Percentiles rank a stretch among this genome's conserved stretches.
These are phyloP conservation scores for Branchipolynoe longqiensis DNA, from an alignment of 2,888 invertebrate genomes.

Conservation along the genomic window DNA sequence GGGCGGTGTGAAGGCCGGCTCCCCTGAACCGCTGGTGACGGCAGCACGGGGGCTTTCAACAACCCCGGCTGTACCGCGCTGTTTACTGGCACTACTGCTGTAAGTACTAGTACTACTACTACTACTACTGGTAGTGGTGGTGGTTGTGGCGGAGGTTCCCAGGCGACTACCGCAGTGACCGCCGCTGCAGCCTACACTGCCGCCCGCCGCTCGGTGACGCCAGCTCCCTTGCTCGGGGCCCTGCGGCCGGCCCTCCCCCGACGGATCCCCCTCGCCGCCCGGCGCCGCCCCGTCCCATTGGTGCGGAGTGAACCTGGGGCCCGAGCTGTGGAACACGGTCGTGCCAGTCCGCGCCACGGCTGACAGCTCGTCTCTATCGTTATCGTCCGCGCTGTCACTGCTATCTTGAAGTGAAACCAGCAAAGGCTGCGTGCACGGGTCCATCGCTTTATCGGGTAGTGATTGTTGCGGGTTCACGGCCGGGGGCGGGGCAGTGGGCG, in stretches of 20 bases:
- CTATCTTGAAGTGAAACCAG: neutral
- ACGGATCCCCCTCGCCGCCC: neutral
- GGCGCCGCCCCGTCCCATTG: neutral
- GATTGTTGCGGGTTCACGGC: neutral
- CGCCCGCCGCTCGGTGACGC: neutral
- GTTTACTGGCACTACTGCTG: neutral
- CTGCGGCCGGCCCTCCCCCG: neutral
- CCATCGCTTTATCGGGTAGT: too few relatives aligned
- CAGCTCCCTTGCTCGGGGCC: neutral
- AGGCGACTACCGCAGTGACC: neutral
- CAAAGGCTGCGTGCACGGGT: too few relatives aligned
- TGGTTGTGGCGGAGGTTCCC: neutral
- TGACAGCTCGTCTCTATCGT: neutral
- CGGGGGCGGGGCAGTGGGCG: neutral
- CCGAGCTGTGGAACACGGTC: slow-evolving; percentile 25
- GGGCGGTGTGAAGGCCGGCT: neutral
- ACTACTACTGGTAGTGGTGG: neutral
- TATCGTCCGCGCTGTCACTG: neutral
- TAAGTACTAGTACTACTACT: neutral
- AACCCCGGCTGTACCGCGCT: neutral
- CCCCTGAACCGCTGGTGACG: neutral
- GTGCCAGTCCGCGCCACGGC: slow-evolving; percentile 29
- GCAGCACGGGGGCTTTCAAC: too few relatives aligned
- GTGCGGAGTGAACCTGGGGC: neutral
- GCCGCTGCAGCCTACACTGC: neutral